These are phyloP conservation scores for Stigmatopora argus DNA, from an alignment of 2,113 vertebrate genomes.

Conservation along the genomic window DNA sequence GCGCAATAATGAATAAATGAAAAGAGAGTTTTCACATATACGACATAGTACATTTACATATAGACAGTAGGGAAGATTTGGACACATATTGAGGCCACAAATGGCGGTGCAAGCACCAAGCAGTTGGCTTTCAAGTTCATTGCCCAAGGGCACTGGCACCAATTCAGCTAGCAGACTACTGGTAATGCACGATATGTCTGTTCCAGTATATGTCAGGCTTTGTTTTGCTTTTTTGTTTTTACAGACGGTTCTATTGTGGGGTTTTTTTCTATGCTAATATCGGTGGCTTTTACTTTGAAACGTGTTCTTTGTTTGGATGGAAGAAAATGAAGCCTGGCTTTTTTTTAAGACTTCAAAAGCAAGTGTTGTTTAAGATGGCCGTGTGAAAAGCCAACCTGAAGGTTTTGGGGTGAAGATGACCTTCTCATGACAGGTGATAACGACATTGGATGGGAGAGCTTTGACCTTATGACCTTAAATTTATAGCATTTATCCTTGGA, in stretches of 20 bases:
- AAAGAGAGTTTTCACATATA: background rate
- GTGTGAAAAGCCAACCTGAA: background rate
- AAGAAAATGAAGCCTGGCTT: background rate
- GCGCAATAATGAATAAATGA: background rate
- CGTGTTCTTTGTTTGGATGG: background rate
- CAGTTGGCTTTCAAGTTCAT: background rate
- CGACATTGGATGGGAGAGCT: background rate
- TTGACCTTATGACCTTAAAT: conserved; percentile 4
- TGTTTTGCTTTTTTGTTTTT: background rate
- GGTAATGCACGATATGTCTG: background rate
- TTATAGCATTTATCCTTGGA: background rate
- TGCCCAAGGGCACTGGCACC: background rate
- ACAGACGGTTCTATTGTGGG: background rate
- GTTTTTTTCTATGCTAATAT: background rate
- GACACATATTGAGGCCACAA: background rate
- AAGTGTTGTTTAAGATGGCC: background rate
- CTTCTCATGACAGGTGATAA: background rate
- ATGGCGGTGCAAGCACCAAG: background rate
- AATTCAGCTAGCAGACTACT: background rate
- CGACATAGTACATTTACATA: too few species aligned
- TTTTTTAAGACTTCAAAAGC: background rate
- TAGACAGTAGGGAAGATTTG: background rate
- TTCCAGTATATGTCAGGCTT: background rate
- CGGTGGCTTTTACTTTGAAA: background rate
- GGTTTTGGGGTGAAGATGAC: background rate